Evolutionary conservation across 2,113 vertebrate species (phyloP).

Genomic region (Alligator mississippiensis): DNA sequence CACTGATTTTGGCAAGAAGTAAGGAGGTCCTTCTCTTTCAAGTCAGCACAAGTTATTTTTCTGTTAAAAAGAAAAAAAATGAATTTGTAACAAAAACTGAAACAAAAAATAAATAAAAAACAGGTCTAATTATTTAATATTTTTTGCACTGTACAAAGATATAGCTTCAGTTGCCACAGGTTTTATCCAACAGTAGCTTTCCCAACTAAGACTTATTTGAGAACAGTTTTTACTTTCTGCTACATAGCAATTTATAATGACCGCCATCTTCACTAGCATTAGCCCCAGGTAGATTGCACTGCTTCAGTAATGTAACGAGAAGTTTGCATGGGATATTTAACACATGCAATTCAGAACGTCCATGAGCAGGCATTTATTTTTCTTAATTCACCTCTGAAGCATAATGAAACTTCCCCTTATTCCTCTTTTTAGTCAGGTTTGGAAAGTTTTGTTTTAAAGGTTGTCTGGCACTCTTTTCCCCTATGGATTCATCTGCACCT

Average conservation of each 20-base stretch:
- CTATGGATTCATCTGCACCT: no score
- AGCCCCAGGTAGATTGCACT: no score
- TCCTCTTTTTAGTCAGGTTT: no score
- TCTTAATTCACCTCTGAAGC: no score
- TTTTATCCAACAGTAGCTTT: neutral
- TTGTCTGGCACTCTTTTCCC: no score
- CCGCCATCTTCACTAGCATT: neutral
- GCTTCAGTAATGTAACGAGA: no score
- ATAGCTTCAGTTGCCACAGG: neutral
- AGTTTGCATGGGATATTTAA: no score
- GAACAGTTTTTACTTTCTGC: neutral
- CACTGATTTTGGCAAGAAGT: constrained; percentile 95
- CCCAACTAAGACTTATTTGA: neutral
- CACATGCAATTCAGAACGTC: no score
- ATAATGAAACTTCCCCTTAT: no score
- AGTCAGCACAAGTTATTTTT: constrained; percentile 83
- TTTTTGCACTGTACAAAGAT: neutral
- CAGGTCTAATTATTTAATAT: neutral
- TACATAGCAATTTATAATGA: neutral
- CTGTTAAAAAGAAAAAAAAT: constrained; percentile 72
- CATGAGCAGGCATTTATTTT: no score
- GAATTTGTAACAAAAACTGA: neutral
- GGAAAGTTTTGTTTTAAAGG: no score
- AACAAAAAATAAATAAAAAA: neutral
- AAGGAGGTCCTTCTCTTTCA: constrained; percentile 80